Evolutionary conservation across 2,888 invertebrate genomes (phyloP), one percentile per base, ranked within the genome.

Genomic region (Harpagoxenus sublaevis): DNA sequence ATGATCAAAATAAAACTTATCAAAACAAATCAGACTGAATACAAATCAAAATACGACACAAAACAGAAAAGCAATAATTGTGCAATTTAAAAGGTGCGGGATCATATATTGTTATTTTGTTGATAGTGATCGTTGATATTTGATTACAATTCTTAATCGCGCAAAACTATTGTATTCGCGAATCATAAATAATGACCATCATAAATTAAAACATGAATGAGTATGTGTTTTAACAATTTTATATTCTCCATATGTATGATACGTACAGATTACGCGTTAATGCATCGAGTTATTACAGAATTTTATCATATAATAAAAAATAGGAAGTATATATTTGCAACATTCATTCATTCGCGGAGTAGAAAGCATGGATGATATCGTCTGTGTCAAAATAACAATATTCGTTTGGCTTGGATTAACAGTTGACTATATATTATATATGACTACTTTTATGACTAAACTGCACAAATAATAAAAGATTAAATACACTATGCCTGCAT

Each of bases 401-500:
- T 74, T 45, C 10, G 18, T 79, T 73, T 81, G 35, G 9, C 0
- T 35, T 60, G n/a, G n/a, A 45, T 68, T 42, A 78, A 70, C 23
- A 57, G n/a, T 45, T 65, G 48, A 39, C 42, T 63, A 45, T 57
- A 9, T 57, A 28, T 73, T 60, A 31, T 15, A 28, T n/a, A 53
- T 75, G 48, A 51, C 51, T 77, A 66, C 28, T 77, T 65, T 65
- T 51, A 28, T 77, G 51, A 66, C 28, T 77, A 23, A 77, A 65
- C 65, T 77, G 39, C 39, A 77, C 39, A 77, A 66, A 39, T 53
- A 39, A 66, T 35, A 66, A 39, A 51, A 39, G 39, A 77, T 66
- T 39, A 77, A 66, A 53, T 77, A 51, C 10, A 48, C 48, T 42
- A 28, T 77, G 10, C 9, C 8, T 68, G n/a, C 9, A 12, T 77